Base-by-base conservation (phyloP, 2,888 invertebrate genomes). In the Brachycybe producta region DNA sequence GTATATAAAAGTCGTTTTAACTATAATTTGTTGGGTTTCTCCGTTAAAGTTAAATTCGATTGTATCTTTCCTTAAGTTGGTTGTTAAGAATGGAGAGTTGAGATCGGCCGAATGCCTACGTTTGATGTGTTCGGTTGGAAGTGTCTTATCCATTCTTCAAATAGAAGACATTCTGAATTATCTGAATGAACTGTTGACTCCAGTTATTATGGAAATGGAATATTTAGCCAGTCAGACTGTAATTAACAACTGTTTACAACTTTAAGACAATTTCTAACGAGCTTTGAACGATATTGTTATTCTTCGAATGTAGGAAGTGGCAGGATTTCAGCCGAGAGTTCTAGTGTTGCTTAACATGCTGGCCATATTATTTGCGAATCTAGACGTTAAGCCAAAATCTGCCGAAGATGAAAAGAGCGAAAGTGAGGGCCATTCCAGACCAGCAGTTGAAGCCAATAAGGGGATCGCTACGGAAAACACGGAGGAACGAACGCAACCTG, bases 81-180 rank as follows among this genome's bases (percentile, higher is more conserved):
- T n/a, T n/a, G n/a, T n/a, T n/a, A n/a, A n/a, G n/a, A n/a, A n/a
- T n/a, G n/a, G n/a, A n/a, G n/a, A n/a, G n/a, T n/a, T n/a, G n/a
- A n/a, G n/a, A n/a, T n/a, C n/a, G n/a, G n/a, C 77, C 0, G 85
- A 85, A 62, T 74, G 76, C 51, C 72, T 79, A 44, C 73, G 85
- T 40, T 66, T 86, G 17, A 84, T 85, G 81, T 80, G 76, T 57
- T 79, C 80, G 47, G 74, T 84, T 49, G 84, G 85, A 5, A 77
- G 78, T 61, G 72, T 84, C 4, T 68, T 85, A 57, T 80, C 83
- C 52, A 71, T 80, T 15, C 66, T 84, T 52, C 73, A 79, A 1
- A 63, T 68, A 17, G 73, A 75, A 11, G 74, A 74, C 55, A 79
- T 82, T 55, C 74, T 84, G 66, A 70, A 72, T 50, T 80, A 80